These are phyloP conservation scores for Centruroides vittatus DNA, from an alignment of 1,140 invertebrate genomes.

Conservation along the genomic window DNA sequence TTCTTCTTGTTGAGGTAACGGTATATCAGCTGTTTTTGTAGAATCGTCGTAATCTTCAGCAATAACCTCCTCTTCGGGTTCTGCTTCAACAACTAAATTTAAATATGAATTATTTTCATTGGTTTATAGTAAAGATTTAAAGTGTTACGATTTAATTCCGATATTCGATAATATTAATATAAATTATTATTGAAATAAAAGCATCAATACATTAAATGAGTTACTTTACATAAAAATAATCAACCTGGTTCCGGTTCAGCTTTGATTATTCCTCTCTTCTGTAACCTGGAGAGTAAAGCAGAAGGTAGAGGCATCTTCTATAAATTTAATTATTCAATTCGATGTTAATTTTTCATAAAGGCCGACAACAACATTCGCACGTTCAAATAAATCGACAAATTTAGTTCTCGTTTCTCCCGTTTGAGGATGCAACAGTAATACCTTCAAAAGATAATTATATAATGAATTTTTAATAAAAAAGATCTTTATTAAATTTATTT, in stretches of 20 bases:
- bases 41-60: slow-evolving; percentile 66
- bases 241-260: slow-evolving; percentile 3
- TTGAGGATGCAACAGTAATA: too few species aligned
- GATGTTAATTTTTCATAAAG: too few species aligned
- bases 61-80: slow-evolving; percentile 57
- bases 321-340: too few species aligned
- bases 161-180: slow-evolving; percentile 4
- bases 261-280: slow-evolving; percentile 59
- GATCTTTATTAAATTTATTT: too few species aligned
- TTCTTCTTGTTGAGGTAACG: not conserved
- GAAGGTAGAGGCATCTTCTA: slow-evolving; percentile 65
- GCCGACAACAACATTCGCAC: too few species aligned
- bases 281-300: slow-evolving; percentile 63
- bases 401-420: too few species aligned
- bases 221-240: not conserved
- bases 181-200: slow-evolving; percentile 2
- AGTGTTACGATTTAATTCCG: too few species aligned
- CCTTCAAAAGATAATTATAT: too few species aligned
- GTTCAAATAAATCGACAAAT: too few species aligned
- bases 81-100: slow-evolving; percentile 17
- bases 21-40: slow-evolving; percentile 8
- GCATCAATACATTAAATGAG: not conserved
- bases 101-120: slow-evolving; percentile 8
- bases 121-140: slow-evolving; percentile 5
- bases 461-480: too few species aligned